These are phyloP conservation scores for Cyprinodon variegatus DNA, from an alignment of 2,113 vertebrate genomes.

Conservation along the genomic window DNA sequence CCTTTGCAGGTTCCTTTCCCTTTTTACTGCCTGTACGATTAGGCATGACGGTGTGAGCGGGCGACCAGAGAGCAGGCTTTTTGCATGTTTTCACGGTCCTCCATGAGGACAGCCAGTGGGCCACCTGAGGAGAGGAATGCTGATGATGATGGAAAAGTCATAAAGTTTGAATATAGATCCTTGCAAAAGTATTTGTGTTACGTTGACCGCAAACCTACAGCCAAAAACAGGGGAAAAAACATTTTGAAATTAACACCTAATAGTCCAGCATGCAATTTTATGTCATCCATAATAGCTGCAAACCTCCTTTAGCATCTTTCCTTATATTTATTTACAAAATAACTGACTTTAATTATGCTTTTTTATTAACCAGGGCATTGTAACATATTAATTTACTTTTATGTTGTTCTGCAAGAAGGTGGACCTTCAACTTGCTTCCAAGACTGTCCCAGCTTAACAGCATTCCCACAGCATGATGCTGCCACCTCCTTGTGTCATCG, in stretches of 20 bases:
- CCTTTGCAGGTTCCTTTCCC: conserved; percentile 36
- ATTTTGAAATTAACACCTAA: not conserved
- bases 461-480: too few species aligned
- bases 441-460: too few species aligned
- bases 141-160: conserved; percentile 3
- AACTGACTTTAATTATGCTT: not conserved
- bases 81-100: conserved; percentile 58
- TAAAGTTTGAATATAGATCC: conserved; percentile 4
- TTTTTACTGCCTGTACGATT: conserved; percentile 44
- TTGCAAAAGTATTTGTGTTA: too few species aligned
- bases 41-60: conserved; percentile 40
- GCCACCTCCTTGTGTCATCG: too few species aligned
- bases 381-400: too few species aligned
- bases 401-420: not conserved
- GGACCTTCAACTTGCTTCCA: not conserved
- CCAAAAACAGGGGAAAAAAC: not conserved
- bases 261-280: not conserved
- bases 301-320: not conserved
- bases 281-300: not conserved
- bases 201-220: not conserved
- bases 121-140: conserved; percentile 45
- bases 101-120: conserved; percentile 12
- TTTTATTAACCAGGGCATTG: not conserved
- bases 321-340: not conserved
- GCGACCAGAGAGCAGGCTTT: conserved; percentile 39